Conservation (phyloP, 2,888 invertebrate species). For the Acronicta psi region DNA sequence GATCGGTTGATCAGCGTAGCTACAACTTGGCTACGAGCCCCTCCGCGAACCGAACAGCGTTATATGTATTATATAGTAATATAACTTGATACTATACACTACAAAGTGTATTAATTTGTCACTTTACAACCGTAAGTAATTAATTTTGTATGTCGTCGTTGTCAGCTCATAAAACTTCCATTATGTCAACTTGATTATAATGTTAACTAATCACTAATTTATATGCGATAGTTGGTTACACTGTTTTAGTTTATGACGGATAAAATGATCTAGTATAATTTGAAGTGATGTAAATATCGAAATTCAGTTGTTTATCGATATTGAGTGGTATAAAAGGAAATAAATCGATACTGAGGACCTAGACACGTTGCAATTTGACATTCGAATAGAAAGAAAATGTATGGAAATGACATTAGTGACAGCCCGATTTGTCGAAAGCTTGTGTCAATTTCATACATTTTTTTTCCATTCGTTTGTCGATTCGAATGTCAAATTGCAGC, state of each 20-base stretch:
- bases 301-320: background rate
- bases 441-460: no score
- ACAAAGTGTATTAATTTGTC: constrained; percentile 29
- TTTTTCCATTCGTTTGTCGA: no score
- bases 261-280: constrained; percentile 1
- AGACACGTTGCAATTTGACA: no score
- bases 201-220: constrained; percentile 36
- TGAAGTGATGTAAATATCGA: background rate
- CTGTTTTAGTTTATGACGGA: constrained; percentile 11
- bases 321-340: no score
- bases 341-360: no score
- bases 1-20: no score
- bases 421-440: no score
- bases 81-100: constrained; percentile 3
- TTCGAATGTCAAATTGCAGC: no score
- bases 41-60: no score
- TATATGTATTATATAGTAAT: background rate
- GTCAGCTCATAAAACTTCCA: constrained; percentile 43
- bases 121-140: constrained; percentile 33
- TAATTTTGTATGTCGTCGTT: constrained; percentile 40
- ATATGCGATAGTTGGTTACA: background rate
- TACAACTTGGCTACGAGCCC: no score
- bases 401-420: no score
- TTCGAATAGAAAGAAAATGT: no score
- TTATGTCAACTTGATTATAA: constrained; percentile 42